phyloP scores from a whole-genome alignment of 1,140 invertebrate species.

The Brachionus rubens region DNA sequence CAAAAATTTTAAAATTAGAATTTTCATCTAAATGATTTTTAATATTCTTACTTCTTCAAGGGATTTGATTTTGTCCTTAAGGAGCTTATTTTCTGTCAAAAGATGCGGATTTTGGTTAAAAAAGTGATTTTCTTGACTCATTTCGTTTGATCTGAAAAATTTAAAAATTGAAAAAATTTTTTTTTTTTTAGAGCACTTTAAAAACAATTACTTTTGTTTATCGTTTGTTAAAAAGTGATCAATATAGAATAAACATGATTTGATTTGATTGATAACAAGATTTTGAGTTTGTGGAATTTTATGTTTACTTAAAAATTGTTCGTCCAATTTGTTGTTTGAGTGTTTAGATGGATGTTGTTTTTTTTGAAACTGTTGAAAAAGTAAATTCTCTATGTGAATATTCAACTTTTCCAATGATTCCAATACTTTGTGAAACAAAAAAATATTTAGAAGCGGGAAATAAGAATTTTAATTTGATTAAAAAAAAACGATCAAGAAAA shows the following conservation, averaged over 20 bases:
- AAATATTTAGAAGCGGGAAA: background rate
- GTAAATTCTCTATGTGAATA: conserved; percentile 8
- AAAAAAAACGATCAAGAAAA: background rate
- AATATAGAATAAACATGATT: conserved; percentile 21
- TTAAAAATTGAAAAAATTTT: background rate
- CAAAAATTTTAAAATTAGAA: background rate
- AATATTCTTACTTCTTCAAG: conserved; percentile 12
- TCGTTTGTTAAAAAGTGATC: background rate
- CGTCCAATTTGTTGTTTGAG: background rate
- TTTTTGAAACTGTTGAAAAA: conserved; percentile 1
- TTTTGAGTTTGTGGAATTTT: conserved; percentile 13
- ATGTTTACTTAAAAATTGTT: background rate
- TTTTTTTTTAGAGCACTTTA: background rate
- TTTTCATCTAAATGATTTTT: background rate
- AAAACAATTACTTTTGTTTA: background rate
- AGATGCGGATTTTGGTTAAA: conserved; percentile 20
- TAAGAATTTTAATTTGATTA: conserved; percentile 11
- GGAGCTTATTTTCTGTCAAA: background rate
- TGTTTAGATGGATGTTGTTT: background rate
- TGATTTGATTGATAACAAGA: background rate
- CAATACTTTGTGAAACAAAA: conserved; percentile 6
- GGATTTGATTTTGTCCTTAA: conserved; percentile 12
- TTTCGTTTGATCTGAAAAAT: background rate
- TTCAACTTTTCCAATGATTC: conserved; percentile 28
- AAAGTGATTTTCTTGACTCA: background rate